These are phyloP conservation scores for Eutrigla gurnardus DNA, from an alignment of 2,797 vertebrate species.

Conservation along the genomic window DNA sequence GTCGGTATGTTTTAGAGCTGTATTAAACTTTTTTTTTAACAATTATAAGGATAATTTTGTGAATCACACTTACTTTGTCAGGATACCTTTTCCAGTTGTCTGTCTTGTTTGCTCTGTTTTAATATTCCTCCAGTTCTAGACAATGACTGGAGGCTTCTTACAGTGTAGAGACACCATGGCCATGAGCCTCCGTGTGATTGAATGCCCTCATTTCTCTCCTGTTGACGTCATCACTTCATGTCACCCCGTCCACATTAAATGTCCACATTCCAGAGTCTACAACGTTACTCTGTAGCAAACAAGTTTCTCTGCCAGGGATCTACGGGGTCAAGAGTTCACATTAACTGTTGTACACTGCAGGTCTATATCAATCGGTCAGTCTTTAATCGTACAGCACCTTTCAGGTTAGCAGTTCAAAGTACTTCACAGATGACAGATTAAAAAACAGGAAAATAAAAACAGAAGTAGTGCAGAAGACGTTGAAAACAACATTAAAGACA, in stretches of 20 bases:
- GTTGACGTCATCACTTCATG: background rate
- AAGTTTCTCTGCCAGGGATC: background rate
- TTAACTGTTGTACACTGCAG: background rate
- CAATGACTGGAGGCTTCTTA: background rate
- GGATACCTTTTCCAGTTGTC: too few relatives aligned
- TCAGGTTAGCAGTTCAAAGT: too few relatives aligned
- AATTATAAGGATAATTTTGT: too few relatives aligned
- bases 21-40: too few relatives aligned
- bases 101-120: background rate
- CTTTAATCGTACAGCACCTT: too few relatives aligned
- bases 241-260: background rate
- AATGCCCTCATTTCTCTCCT: constrained; percentile 1
- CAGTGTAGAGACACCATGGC: background rate
- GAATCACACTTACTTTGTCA: too few relatives aligned
- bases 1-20: too few relatives aligned
- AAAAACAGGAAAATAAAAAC: too few relatives aligned
- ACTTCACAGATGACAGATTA: too few relatives aligned
- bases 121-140: background rate
- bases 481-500: too few relatives aligned
- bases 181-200: background rate
- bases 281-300: background rate
- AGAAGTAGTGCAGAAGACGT: too few relatives aligned
- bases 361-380: background rate
- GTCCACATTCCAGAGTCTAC: background rate
- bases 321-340: background rate